Evolutionary conservation across 2,113 vertebrate genomes (phyloP).

Genomic region (Peromyscus leucopus): DNA sequence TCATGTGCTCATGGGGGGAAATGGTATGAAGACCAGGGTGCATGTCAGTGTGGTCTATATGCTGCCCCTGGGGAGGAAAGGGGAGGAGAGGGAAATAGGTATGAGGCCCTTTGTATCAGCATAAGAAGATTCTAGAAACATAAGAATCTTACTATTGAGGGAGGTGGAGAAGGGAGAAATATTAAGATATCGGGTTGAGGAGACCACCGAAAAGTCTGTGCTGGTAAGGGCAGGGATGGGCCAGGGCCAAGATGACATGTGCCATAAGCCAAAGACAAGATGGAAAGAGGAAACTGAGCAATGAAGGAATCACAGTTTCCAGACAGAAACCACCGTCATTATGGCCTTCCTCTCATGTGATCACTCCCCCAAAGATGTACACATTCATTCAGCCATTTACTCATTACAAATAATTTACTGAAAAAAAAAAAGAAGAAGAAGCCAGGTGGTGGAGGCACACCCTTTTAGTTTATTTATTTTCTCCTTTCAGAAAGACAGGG

Average conservation of each 20-base stretch:
- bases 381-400: neutral
- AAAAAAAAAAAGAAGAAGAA: too few species aligned
- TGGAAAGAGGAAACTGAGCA: neutral
- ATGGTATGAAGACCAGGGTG: neutral
- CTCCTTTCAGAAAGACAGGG: too few species aligned
- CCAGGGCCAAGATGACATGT: neutral
- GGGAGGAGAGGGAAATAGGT: neutral
- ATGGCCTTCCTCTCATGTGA: neutral
- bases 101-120: neutral
- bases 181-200: neutral
- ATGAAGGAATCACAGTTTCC: conserved; percentile 29
- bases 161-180: neutral
- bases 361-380: neutral
- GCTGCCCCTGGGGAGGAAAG: neutral
- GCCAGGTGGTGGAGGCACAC: neutral
- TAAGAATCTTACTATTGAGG: neutral
- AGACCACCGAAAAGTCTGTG: neutral
- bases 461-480: too few species aligned
- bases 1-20: neutral
- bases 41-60: neutral
- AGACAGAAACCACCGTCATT: neutral
- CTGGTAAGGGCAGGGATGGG: neutral
- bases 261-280: neutral
- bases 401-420: neutral
- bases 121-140: neutral